phyloP scores from a whole-genome alignment of 2,888 invertebrate genomes.

The Noctua janthe region DNA sequence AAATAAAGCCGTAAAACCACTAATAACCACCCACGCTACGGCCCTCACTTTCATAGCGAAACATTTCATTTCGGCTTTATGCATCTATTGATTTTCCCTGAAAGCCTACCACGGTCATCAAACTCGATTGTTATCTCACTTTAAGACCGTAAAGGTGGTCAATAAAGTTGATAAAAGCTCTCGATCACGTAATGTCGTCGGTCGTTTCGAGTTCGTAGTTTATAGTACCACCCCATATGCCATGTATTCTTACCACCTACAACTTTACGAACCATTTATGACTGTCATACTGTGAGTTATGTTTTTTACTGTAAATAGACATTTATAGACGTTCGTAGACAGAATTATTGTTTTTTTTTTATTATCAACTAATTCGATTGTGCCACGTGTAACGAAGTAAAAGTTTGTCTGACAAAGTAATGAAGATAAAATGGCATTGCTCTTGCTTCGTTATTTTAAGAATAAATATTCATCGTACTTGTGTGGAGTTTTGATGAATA shows the following conservation, averaged over 20 bases:
- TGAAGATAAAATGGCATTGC: constrained; percentile 1
- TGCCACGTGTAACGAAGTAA: constrained; percentile 32
- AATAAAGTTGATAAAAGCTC: constrained; percentile 51
- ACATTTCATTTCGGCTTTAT: constrained; percentile 46
- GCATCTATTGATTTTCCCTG: constrained; percentile 59
- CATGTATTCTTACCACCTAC: constrained; percentile 18
- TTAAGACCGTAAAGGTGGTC: constrained; percentile 50
- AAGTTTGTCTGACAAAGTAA: constrained; percentile 14
- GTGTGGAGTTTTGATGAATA: constrained; percentile 37
- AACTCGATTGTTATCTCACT: constrained; percentile 63
- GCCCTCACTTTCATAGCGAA: constrained; percentile 24
- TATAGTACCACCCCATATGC: constrained; percentile 44
- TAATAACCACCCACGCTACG: constrained; percentile 33
- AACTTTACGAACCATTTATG: constrained; percentile 74
- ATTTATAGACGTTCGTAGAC: constrained; percentile 66
- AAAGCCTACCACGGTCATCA: constrained; percentile 52
- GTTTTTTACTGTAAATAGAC: constrained; percentile 63
- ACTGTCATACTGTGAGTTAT: constrained; percentile 71
- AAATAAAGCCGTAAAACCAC: constrained; percentile 36
- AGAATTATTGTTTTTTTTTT: constrained; percentile 65
- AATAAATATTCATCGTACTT: constrained; percentile 34
- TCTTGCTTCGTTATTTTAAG: constrained; percentile 27
- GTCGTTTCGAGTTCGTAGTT: constrained; percentile 53
- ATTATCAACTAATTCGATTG: constrained; percentile 64
- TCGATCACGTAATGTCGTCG: constrained; percentile 45